Conservation (phyloP, 1,140 invertebrate species). For the Eumaeus atala region DNA sequence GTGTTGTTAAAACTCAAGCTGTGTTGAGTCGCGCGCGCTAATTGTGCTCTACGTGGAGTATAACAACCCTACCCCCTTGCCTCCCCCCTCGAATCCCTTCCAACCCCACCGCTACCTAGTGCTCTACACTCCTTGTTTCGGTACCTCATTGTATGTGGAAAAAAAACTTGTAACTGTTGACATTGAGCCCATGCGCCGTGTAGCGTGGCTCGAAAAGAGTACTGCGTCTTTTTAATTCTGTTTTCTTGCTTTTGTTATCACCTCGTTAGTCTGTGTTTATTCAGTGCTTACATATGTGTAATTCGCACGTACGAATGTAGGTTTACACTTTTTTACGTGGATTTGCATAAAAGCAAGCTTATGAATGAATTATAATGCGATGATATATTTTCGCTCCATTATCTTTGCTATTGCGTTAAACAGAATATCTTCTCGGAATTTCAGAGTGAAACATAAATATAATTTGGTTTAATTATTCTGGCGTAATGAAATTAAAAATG, state of each 20-base stretch:
- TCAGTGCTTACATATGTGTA: slow-evolving; percentile 6
- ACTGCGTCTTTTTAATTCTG: slow-evolving; percentile 35
- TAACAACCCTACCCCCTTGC: slow-evolving; percentile 21
- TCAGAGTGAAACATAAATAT: background rate
- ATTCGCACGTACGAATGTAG: slow-evolving; percentile 1
- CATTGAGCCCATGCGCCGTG: slow-evolving; percentile 50
- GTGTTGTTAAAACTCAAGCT: slow-evolving; percentile 69
- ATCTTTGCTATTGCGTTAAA: background rate
- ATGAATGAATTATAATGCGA: slow-evolving; percentile 2
- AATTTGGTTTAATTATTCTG: background rate
- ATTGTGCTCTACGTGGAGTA: slow-evolving; percentile 58
- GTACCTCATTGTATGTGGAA: slow-evolving; percentile 45
- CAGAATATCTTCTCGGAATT: background rate
- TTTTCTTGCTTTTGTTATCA: slow-evolving; percentile 34
- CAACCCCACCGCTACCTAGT: slow-evolving; percentile 38
- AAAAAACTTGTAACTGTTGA: slow-evolving; percentile 63
- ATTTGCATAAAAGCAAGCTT: slow-evolving; percentile 7
- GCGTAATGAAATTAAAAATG: no score
- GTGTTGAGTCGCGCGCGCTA: slow-evolving; percentile 67
- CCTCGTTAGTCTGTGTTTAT: slow-evolving; percentile 26
- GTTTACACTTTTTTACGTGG: background rate
- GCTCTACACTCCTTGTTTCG: slow-evolving; percentile 59
- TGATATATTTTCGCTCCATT: slow-evolving; percentile 1
- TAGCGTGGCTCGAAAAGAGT: slow-evolving; percentile 28
- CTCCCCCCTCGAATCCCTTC: slow-evolving; percentile 14